These are phyloP conservation scores for Oxyruncus cristatus DNA, from an alignment of 2,113 vertebrate genomes.

Conservation along the genomic window DNA sequence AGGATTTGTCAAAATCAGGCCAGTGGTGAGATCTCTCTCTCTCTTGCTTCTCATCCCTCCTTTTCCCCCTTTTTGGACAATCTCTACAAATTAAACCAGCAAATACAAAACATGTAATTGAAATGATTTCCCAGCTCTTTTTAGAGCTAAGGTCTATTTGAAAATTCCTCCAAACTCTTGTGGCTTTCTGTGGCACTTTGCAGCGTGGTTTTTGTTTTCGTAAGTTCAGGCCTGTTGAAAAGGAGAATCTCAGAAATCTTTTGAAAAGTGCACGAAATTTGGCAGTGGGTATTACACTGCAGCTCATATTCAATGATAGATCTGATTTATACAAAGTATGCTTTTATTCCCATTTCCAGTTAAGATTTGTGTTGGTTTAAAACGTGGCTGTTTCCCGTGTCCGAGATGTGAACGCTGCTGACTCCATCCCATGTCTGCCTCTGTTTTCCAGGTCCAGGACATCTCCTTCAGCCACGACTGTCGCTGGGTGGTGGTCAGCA, in stretches of 20 bases:
- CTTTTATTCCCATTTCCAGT: not conserved
- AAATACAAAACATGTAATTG: not conserved
- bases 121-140: slow-evolving; percentile 10
- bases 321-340: not conserved
- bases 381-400: rapidly evolving
- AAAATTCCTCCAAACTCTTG: not conserved
- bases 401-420: rapidly evolving
- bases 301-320: not conserved
- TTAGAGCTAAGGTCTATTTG: slow-evolving; percentile 7
- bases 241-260: not conserved
- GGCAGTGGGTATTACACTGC: not conserved
- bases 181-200: not conserved
- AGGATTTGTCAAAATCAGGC: not conserved
- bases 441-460: slow-evolving; percentile 87
- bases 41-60: slow-evolving; percentile 8
- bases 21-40: not conserved
- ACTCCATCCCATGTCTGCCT: rapidly evolving
- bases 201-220: not conserved
- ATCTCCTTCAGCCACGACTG: slow-evolving; percentile 98
- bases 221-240: not conserved
- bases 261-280: not conserved
- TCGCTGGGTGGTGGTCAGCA: slow-evolving; percentile 97
- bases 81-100: slow-evolving; percentile 26
- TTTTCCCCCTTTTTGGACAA: not conserved
- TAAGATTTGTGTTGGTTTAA: not conserved